These are phyloP conservation scores for Festucalex cinctus DNA, from an alignment of 2,113 vertebrate species.

Conservation along the genomic window DNA sequence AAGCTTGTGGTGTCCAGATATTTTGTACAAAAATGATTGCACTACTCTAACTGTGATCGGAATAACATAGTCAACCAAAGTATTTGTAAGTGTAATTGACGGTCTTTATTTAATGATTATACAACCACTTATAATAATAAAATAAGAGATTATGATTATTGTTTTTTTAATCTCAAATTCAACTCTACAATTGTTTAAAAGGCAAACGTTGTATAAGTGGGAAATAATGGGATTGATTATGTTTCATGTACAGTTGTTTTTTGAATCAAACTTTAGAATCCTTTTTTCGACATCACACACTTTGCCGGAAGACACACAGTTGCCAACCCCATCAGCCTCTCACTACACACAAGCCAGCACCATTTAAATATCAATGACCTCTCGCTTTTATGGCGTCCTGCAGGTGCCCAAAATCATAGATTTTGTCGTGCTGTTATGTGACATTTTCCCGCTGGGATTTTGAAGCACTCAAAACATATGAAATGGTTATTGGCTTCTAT, in stretches of 20 bases:
- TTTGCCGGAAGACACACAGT: slow-evolving; percentile 23
- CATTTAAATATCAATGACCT: slow-evolving; percentile 53
- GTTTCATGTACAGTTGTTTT: neutral
- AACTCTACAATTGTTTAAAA: neutral
- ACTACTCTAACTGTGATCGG: neutral
- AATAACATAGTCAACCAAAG: neutral
- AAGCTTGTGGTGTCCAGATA: no score
- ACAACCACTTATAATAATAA: neutral
- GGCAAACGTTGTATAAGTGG: neutral
- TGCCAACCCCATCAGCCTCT: slow-evolving; percentile 8
- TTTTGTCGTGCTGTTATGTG: slow-evolving; percentile 47
- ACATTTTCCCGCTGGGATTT: slow-evolving; percentile 52
- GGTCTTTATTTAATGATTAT: neutral
- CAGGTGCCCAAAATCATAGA: slow-evolving; percentile 43
- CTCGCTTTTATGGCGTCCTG: slow-evolving; percentile 23
- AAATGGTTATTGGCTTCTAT: slow-evolving; percentile 14
- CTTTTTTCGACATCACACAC: slow-evolving; percentile 27
- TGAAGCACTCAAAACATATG: slow-evolving; percentile 20
- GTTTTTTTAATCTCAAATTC: neutral
- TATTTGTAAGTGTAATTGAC: neutral
- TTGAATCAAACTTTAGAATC: slow-evolving; percentile 3
- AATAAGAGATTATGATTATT: neutral
- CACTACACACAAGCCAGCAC: slow-evolving; percentile 6
- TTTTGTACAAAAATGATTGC: neutral
- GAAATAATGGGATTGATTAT: neutral